A percentile compares a stretch with the other conserved stretches of the same genome.
These are phyloP conservation scores for Wasmannia auropunctata DNA, from an alignment of 1,140 invertebrate genomes.

Conservation along the genomic window DNA sequence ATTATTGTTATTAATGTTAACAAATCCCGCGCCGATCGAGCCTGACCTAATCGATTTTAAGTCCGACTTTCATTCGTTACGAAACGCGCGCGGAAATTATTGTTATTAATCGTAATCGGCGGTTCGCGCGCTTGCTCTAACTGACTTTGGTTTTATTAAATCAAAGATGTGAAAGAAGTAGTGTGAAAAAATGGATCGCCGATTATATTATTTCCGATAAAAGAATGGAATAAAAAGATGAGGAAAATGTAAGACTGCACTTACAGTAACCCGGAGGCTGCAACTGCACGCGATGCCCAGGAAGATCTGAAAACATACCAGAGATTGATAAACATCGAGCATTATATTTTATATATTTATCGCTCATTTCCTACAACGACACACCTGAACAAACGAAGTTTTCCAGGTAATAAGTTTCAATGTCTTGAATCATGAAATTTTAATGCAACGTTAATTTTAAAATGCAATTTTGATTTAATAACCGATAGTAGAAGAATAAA, in stretches of 20 bases:
- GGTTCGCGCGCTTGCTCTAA: not conserved
- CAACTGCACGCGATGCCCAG: not conserved
- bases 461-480: too few species aligned
- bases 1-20: conserved; percentile 14
- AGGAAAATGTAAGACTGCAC: not conserved
- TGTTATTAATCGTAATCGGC: not conserved
- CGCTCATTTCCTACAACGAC: too few species aligned
- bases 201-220: not conserved
- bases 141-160: not conserved
- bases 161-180: not conserved
- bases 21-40: not conserved
- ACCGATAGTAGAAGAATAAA: too few species aligned
- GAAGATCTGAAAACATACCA: not conserved
- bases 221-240: not conserved
- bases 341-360: not conserved
- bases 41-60: not conserved
- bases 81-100: conserved; percentile 15
- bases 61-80: conserved; percentile 3
- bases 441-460: too few species aligned
- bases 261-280: not conserved
- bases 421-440: too few species aligned
- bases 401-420: too few species aligned
- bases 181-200: not conserved
- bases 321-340: not conserved
- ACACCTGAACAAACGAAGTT: too few species aligned